Evolutionary conservation across 2,888 invertebrate genomes (phyloP), one percentile per base, ranked within the genome.

Genomic region (Mythimna pallens): DNA sequence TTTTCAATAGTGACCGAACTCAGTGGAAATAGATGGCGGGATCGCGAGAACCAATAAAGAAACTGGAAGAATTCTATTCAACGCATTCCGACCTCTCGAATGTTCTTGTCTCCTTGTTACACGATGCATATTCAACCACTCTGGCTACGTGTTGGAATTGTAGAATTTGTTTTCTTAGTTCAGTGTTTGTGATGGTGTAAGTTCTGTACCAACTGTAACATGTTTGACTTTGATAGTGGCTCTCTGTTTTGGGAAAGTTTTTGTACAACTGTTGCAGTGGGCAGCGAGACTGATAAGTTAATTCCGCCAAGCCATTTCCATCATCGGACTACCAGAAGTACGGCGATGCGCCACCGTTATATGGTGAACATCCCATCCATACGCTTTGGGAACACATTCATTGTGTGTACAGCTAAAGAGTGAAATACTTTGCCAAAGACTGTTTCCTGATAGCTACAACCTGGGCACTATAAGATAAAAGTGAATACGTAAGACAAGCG

Each of bases 1-100:
- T 86, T 83, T 85, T 79, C 86, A 86, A 86, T 86, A 82, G 83
- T 85, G 80, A 78, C 86, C 80, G 75, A 80, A 76, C 76, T 73
- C 68, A 65, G 71, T 63, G 61, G 63, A 59, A 75, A 73, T 76
- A 74, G 74, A 75, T 78, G 76, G 74, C 80, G 47, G 83, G 83
- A 85, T 83, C 81, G 78, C 84, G 76, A 76, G 76, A 88, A 83
- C 88, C 89, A 91, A 92, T 93, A 93, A 91, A 91, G 89, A 89
- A 83, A 81, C 81, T 85, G 78, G 84, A 91, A 89, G 90, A 92
- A 93, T 92, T 89, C 89, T 90, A 90, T 91, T 91, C 89, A 89
- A 87, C 86, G 84, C 90, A 92, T 93, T 91, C 92, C 91, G 65
- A 76, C 73, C 85, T 86, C 78, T 83, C 83, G 84, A 86, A 89